Conservation (phyloP, 2,797 vertebrate genomes). For the Crenichthys baileyi region DNA sequence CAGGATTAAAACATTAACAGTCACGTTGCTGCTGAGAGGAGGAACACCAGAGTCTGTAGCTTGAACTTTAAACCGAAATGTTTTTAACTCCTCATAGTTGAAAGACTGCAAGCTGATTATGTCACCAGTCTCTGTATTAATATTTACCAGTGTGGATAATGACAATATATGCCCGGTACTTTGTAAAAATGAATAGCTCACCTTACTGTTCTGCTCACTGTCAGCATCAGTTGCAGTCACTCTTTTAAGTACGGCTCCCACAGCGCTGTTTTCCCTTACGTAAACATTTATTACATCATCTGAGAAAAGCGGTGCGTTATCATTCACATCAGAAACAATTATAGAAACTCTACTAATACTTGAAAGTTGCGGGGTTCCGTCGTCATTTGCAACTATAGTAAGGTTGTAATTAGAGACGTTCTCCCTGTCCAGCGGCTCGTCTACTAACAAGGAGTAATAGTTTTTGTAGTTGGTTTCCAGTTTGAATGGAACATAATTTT, state of each 20-base stretch:
- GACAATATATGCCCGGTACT: background rate
- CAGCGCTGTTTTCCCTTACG: slow-evolving; percentile 86
- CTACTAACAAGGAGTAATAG: slow-evolving; percentile 88
- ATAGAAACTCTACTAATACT: slow-evolving; percentile 82
- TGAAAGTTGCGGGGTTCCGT: slow-evolving; percentile 83
- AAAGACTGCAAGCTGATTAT: slow-evolving; percentile 57
- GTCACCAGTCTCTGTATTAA: slow-evolving; percentile 67
- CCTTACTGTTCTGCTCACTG: slow-evolving; percentile 79
- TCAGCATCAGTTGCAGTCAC: slow-evolving; percentile 86
- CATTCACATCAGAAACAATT: slow-evolving; percentile 87
- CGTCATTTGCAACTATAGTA: slow-evolving; percentile 83
- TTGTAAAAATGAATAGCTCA: slow-evolving; percentile 82
- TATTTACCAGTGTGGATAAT: slow-evolving; percentile 48
- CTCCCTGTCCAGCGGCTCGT: slow-evolving; percentile 85
- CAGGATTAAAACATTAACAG: slow-evolving; percentile 32
- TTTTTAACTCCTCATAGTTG: slow-evolving; percentile 62
- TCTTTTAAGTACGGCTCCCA: slow-evolving; percentile 67
- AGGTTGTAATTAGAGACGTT: slow-evolving; percentile 83
- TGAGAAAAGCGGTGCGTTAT: slow-evolving; percentile 86
- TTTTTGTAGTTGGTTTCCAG: slow-evolving; percentile 87
- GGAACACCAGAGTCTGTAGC: slow-evolving; percentile 72
- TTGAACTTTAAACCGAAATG: slow-evolving; percentile 67
- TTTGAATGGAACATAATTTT: slow-evolving; percentile 80
- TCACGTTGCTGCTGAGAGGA: slow-evolving; percentile 63
- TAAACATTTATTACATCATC: slow-evolving; percentile 81